Base-by-base conservation (phyloP, 2,888 invertebrate species). In the Lasius fuliginosus region DNA sequence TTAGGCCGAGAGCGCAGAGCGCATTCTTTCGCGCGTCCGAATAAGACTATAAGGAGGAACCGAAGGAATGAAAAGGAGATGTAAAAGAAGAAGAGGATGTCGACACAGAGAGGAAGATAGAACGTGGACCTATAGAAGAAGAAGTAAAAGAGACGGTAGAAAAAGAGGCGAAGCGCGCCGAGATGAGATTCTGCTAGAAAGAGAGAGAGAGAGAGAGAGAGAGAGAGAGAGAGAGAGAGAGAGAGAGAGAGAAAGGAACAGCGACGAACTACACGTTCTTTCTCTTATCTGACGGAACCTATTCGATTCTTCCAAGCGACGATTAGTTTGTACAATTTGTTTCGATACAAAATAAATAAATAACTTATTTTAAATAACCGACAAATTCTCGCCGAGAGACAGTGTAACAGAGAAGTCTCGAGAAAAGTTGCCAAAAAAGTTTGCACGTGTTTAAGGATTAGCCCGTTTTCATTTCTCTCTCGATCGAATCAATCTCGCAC, bases 1-100 rank as follows among this genome's bases (percentile, higher is more conserved):
- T 94, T 93, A 93, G 91, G 91, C 91, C 87, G 91, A 89, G 69
- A 89, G 69, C 89, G 88, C 86, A 82, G 53, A n/a, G 87, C 88
- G 88, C 90, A 92, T 92, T 90, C 92, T 89, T 92, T 85, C 82
- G 85, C 73, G 83, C 82, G 84, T 60, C 46, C 82, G 83, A 90
- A 90, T 87, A 90, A 90, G 83, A 90, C 85, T 82, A 90, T 82
- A 83, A 68, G 81, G 77, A 85, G 49, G 60, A 71, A 30, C 33
- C 71, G 42, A 82, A 71, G 65, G 81, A 79, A 60, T 65, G 82
- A 68, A 69, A 79, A 73, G 88, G 73, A 64, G 82, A 75, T 42
- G 68, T 77, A 69, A 82, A 85, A 69, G 82, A 85, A 79, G 74
- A 69, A 74, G 84, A 69, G 84, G 76, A 84, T 68, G 74, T 75